Evolutionary conservation across 2,113 vertebrate species (phyloP).

Genomic region (Lamprotornis superbus): DNA sequence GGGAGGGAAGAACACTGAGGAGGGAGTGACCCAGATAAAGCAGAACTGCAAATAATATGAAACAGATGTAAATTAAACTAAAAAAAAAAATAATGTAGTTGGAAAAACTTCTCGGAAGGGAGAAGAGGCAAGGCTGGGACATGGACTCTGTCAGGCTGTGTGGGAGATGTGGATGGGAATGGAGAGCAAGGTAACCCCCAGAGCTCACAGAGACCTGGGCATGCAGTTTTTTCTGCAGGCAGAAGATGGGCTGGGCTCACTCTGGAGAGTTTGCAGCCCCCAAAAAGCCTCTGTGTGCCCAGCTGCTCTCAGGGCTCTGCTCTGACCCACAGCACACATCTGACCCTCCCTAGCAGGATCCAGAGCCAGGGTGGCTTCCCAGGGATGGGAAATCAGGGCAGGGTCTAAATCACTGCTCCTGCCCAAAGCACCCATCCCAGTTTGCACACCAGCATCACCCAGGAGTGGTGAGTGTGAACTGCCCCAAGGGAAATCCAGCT

Average conservation of each 20-base stretch:
- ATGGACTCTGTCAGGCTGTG: not conserved
- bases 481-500: not conserved
- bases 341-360: not conserved
- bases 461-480: not conserved
- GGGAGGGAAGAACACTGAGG: not conserved
- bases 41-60: constrained; percentile 15
- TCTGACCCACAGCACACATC: not conserved
- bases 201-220: not conserved
- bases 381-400: not conserved
- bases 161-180: not conserved
- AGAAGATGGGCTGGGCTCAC: not conserved
- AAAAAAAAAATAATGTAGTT: not conserved
- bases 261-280: not conserved
- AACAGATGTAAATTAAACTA: constrained; percentile 9
- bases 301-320: not conserved
- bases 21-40: constrained; percentile 5
- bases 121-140: not conserved
- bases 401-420: not conserved
- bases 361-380: not conserved
- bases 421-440: not conserved
- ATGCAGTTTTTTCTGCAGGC: not conserved
- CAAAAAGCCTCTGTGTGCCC: not conserved
- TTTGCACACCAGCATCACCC: not conserved
- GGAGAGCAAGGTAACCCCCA: not conserved
- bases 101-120: not conserved